Conservation (phyloP, 2,888 invertebrate genomes). For the Taenaris catops region DNA sequence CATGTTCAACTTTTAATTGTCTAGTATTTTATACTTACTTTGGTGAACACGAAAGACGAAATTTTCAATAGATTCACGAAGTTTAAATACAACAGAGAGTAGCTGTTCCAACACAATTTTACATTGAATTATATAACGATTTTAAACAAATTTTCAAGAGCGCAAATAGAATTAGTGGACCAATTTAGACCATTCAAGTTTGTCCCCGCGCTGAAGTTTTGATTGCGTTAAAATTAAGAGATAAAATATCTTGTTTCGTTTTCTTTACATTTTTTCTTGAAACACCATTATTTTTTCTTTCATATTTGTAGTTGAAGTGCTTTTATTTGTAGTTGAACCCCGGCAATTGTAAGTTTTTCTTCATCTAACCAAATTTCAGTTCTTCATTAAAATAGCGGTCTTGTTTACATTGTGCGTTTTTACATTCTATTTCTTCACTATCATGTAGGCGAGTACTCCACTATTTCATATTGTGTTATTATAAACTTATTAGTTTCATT, state of each 20-base stretch:
- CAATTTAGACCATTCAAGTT: slow-evolving; percentile 31
- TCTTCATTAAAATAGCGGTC: too few species aligned
- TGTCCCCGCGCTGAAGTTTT: slow-evolving; percentile 26
- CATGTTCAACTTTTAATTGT: too few species aligned
- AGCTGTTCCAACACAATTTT: slow-evolving; percentile 6
- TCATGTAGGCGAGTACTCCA: too few species aligned
- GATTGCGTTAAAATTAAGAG: slow-evolving; percentile 28
- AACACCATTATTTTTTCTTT: slow-evolving; percentile 9
- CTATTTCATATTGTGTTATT: too few species aligned
- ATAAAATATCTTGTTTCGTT: slow-evolving; percentile 28
- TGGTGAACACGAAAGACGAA: too few species aligned
- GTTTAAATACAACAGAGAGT: neutral
- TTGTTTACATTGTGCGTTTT: too few species aligned
- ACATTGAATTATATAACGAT: slow-evolving; percentile 23
- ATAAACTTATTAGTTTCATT: too few species aligned
- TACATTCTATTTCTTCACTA: too few species aligned
- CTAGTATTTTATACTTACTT: too few species aligned
- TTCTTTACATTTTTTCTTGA: slow-evolving; percentile 24
- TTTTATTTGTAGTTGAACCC: too few species aligned
- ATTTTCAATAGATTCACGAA: too few species aligned
- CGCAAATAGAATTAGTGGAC: slow-evolving; percentile 30
- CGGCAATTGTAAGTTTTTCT: slow-evolving; percentile 34
- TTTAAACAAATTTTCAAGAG: slow-evolving; percentile 30
- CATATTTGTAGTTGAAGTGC: slow-evolving; percentile 32
- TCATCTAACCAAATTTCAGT: too few species aligned